Percentiles rank a stretch among this genome's conserved stretches.
Evolutionary conservation across 2,888 invertebrate genomes (phyloP).

Genomic region (Sminthurinus aureus): DNA sequence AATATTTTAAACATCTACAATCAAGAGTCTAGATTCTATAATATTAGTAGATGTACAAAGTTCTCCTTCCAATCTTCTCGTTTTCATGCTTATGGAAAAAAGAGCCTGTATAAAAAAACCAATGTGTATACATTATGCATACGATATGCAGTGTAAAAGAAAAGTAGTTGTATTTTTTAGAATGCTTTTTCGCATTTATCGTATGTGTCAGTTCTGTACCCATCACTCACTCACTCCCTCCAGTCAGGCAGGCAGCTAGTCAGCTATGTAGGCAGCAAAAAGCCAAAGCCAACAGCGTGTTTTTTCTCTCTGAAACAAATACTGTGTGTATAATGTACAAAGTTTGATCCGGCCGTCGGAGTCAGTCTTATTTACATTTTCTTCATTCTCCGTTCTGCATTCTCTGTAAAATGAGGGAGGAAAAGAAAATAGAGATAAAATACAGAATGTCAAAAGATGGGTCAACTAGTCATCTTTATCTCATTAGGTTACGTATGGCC

Average conservation of each 20-base stretch:
- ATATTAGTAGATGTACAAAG: no score
- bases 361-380: not conserved
- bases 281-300: not conserved
- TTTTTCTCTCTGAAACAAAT: not conserved
- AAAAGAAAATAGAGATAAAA: conserved; percentile 7
- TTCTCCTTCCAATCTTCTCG: no score
- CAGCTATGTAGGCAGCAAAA: not conserved
- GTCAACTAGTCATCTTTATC: conserved; percentile 22
- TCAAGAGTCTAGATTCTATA: no score
- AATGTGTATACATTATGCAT: no score
- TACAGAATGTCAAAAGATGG: conserved; percentile 15
- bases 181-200: no score
- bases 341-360: no score
- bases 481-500: conserved; percentile 11
- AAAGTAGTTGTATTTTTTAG: no score
- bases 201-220: not conserved
- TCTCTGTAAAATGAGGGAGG: not conserved
- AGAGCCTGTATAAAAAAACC: no score
- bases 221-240: not conserved
- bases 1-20: no score
- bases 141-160: no score
- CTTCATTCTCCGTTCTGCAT: not conserved
- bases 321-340: not conserved
- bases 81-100: no score
- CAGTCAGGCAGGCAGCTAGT: not conserved